These are phyloP conservation scores for Lepidurus packardi DNA, from an alignment of 1,140 invertebrate genomes.

Conservation along the genomic window DNA sequence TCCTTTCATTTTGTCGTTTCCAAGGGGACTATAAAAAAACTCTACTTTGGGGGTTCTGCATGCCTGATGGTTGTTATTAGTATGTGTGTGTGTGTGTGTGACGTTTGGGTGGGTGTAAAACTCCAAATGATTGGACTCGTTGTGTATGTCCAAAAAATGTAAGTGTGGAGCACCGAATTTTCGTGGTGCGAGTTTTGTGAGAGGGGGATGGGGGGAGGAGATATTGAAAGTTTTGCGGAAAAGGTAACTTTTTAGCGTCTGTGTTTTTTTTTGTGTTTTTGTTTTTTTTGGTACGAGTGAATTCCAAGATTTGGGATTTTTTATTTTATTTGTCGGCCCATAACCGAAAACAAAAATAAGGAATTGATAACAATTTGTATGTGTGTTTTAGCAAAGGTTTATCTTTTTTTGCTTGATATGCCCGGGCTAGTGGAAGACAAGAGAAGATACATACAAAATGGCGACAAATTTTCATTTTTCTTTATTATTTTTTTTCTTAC, in stretches of 20 bases:
- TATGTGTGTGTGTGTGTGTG: slow-evolving; percentile 5
- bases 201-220: background rate
- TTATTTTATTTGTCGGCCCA: background rate
- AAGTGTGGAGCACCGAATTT: slow-evolving; percentile 1
- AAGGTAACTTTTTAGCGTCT: background rate
- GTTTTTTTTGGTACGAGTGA: background rate
- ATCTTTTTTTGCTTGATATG: slow-evolving; percentile 19
- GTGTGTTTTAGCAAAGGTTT: slow-evolving; percentile 19
- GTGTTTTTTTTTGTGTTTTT: background rate
- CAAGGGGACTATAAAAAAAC: background rate
- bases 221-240: background rate
- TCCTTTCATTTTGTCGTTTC: slow-evolving; percentile 1
- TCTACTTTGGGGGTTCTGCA: background rate
- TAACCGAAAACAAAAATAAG: background rate
- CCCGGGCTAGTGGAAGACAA: slow-evolving; percentile 6
- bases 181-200: background rate
- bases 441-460: slow-evolving; percentile 16
- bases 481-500: background rate
- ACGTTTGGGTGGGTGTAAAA: slow-evolving; percentile 1
- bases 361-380: slow-evolving; percentile 11
- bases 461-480: background rate
- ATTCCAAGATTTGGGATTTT: slow-evolving; percentile 4
- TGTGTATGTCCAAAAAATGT: slow-evolving; percentile 5
- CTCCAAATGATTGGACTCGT: background rate
- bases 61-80: slow-evolving; percentile 8